Percentiles rank a stretch among this genome's conserved stretches.
Evolutionary conservation across 2,888 invertebrate genomes (phyloP).

Genomic region (Drosophila imparisetae): DNA sequence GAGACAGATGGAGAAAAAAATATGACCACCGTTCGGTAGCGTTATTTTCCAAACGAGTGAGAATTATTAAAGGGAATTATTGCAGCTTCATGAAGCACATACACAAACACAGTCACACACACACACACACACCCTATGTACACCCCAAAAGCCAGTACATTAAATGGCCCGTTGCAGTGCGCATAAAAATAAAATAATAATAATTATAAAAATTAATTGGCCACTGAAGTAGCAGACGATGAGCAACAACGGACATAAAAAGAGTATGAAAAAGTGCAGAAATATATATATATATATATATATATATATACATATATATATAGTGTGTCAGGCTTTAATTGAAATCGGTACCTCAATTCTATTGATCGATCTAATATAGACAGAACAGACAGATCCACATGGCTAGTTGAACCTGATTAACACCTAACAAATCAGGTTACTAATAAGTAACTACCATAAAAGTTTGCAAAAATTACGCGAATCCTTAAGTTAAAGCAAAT

Average conservation of each 20-base stretch:
- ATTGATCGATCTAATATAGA: fast-evolving
- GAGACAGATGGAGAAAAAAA: slow-evolving; percentile 29
- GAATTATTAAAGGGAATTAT: slow-evolving; percentile 83
- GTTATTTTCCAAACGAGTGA: slow-evolving; percentile 83
- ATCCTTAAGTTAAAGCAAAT: background rate
- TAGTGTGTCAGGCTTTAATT: too few species aligned
- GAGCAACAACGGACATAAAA: background rate
- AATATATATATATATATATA: background rate
- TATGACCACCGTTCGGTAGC: slow-evolving; percentile 62
- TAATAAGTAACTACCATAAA: background rate
- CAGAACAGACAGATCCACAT: background rate
- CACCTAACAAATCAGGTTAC: background rate
- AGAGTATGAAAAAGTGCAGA: background rate
- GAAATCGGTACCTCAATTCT: too few species aligned
- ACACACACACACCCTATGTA: slow-evolving; percentile 16
- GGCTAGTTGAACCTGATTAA: background rate
- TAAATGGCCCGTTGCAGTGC: slow-evolving; percentile 27
- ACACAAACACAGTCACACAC: slow-evolving; percentile 24
- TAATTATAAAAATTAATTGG: slow-evolving; percentile 9
- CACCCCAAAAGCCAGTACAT: slow-evolving; percentile 65
- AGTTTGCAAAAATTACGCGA: background rate
- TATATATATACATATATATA: too few species aligned
- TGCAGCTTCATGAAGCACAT: slow-evolving; percentile 80
- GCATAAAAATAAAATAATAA: slow-evolving; percentile 12
- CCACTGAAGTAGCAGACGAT: background rate